Conservation (phyloP, 2,113 vertebrate genomes). For the Talpa occidentalis region DNA sequence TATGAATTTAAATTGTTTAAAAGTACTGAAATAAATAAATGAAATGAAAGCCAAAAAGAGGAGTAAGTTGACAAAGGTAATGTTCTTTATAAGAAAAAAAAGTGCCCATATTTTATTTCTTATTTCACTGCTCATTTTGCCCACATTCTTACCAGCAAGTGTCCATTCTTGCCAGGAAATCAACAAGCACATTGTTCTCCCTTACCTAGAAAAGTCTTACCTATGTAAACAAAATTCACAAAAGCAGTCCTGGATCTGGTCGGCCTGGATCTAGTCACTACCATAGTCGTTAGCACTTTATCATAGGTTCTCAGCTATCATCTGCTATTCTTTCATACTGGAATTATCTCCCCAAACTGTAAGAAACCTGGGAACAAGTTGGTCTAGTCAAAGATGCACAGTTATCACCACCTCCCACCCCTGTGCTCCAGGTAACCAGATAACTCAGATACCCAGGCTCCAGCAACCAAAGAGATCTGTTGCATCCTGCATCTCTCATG, state of each 20-base stretch:
- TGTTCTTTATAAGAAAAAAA: neutral
- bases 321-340: neutral
- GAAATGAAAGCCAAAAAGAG: conserved; percentile 33
- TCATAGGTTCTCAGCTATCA: neutral
- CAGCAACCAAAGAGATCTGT: neutral
- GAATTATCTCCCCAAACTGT: neutral
- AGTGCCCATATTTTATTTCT: neutral
- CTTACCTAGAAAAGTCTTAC: neutral
- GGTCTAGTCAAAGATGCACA: neutral
- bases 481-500: neutral
- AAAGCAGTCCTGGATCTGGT: neutral
- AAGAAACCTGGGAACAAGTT: neutral
- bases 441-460: neutral
- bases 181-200: neutral
- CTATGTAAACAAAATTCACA: neutral
- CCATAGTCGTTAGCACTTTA: neutral
- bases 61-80: neutral
- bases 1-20: conserved; percentile 26
- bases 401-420: neutral
- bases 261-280: neutral
- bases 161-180: neutral
- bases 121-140: neutral
- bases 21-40: conserved; percentile 28
- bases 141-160: neutral
- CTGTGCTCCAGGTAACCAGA: neutral